Conservation (phyloP, 2,888 invertebrate genomes). For the Ichneumon xanthorius region DNA sequence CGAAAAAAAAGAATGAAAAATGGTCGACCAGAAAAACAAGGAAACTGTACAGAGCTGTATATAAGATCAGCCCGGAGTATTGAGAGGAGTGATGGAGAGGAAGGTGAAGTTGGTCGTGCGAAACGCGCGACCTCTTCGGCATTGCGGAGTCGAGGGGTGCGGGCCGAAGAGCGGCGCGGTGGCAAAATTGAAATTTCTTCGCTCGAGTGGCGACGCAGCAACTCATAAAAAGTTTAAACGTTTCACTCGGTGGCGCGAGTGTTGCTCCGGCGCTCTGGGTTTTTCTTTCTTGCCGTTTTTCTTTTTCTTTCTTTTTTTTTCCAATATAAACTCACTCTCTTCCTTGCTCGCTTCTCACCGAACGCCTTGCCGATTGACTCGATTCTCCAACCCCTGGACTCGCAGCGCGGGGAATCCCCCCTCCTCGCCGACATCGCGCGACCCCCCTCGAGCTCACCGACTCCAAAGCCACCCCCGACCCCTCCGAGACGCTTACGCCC, state of each 20-base stretch:
- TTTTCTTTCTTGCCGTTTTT: constrained; percentile 39
- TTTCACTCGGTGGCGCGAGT: constrained; percentile 78
- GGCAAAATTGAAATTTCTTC: constrained; percentile 84
- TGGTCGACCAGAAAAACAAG: not conserved
- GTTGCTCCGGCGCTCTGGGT: constrained; percentile 73
- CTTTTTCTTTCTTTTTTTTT: constrained; percentile 12
- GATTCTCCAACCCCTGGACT: constrained; percentile 68
- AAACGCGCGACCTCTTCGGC: constrained; percentile 30
- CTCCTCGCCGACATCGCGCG: constrained; percentile 29
- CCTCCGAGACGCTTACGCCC: constrained; percentile 75
- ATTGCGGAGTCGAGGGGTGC: constrained; percentile 39
- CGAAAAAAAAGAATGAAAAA: not conserved
- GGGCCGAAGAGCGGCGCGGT: constrained; percentile 65
- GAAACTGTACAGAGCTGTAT: constrained; percentile 28
- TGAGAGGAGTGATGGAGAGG: constrained; percentile 45
- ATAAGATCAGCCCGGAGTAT: constrained; percentile 48
- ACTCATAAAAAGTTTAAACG: constrained; percentile 85
- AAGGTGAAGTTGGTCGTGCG: constrained; percentile 58
- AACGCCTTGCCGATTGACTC: constrained; percentile 75
- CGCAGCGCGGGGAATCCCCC: constrained; percentile 56
- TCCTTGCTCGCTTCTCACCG: constrained; percentile 64
- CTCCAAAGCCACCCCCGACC: constrained; percentile 64
- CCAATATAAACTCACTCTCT: constrained; percentile 72
- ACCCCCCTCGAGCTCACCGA: constrained; percentile 44
- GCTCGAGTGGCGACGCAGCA: constrained; percentile 84